Percentiles rank a stretch among this genome's conserved stretches.
phyloP scores from a whole-genome alignment of 2,113 vertebrate species.

The Megaleporinus macrocephalus region DNA sequence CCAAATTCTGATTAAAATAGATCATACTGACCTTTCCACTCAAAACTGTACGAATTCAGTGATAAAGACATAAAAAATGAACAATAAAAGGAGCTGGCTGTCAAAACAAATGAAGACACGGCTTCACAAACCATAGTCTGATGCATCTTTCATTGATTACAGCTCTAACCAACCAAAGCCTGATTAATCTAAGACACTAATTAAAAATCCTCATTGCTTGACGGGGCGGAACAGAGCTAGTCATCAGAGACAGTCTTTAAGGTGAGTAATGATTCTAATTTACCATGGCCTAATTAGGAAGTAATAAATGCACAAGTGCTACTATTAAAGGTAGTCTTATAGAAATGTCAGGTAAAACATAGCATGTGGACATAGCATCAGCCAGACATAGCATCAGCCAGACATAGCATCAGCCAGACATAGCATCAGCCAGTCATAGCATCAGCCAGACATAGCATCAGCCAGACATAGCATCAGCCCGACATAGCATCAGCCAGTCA shows the following conservation, averaged over 20 bases:
- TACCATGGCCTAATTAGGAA: slow-evolving; percentile 44
- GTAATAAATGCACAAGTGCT: slow-evolving; percentile 33
- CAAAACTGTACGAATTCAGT: neutral
- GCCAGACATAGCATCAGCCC: too few species aligned
- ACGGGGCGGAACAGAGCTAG: slow-evolving; percentile 57
- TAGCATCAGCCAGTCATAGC: too few species aligned
- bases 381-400: too few species aligned
- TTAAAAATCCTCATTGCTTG: slow-evolving; percentile 63
- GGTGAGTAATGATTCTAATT: slow-evolving; percentile 55
- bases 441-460: too few species aligned
- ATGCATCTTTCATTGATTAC: slow-evolving; percentile 63
- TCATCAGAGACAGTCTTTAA: slow-evolving; percentile 52
- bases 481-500: too few species aligned
- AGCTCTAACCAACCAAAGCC: slow-evolving; percentile 60
- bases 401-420: too few species aligned
- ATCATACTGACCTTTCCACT: neutral
- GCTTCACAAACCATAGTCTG: slow-evolving; percentile 28
- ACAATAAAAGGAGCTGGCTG: slow-evolving; percentile 24
- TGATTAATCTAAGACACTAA: slow-evolving; percentile 68
- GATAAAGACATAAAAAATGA: slow-evolving; percentile 29
- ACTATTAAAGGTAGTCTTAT: slow-evolving; percentile 22
- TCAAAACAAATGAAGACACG: slow-evolving; percentile 37
- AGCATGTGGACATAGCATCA: neutral
- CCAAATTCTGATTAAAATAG: neutral
- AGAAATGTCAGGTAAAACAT: slow-evolving; percentile 6